phyloP scores from a whole-genome alignment of 1,140 invertebrate genomes.

The Scaptomyza pallida region DNA sequence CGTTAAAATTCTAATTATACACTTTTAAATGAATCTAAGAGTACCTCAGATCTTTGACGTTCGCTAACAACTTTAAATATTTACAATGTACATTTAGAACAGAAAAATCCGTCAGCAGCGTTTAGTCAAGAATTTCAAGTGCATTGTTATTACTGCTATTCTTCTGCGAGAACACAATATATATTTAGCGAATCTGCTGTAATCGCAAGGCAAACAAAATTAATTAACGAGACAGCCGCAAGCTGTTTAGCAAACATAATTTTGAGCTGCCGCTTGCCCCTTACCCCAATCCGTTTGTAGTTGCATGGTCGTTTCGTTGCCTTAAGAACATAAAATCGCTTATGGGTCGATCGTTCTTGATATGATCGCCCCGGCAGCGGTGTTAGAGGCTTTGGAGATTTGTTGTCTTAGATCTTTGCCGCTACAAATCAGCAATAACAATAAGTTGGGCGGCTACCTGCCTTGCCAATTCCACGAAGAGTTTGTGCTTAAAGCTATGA shows the following conservation, averaged over 20 bases:
- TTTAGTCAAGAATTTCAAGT: not conserved
- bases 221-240: conserved; percentile 61
- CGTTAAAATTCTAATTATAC: too few relatives aligned
- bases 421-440: conserved; percentile 55
- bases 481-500: conserved; percentile 53
- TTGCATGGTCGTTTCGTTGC: conserved; percentile 6
- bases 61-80: not conserved
- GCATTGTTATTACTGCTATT: conserved; percentile 15
- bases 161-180: conserved; percentile 7
- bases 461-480: conserved; percentile 64
- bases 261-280: conserved; percentile 8
- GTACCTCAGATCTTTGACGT: not conserved
- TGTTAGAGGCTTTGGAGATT: conserved; percentile 29
- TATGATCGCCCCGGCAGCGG: conserved; percentile 26
- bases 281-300: too few relatives aligned
- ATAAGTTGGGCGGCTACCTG: conserved; percentile 69
- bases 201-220: conserved; percentile 74
- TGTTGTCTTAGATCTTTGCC: conserved; percentile 72
- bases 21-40: not conserved
- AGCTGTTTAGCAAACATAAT: conserved; percentile 50
- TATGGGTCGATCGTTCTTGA: conserved; percentile 36
- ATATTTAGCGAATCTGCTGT: conserved; percentile 53
- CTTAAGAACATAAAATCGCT: conserved; percentile 44
- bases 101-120: not conserved
- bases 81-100: not conserved